These are phyloP conservation scores for Arothron firmamentum DNA, from an alignment of 2,113 vertebrate genomes.

Conservation along the genomic window DNA sequence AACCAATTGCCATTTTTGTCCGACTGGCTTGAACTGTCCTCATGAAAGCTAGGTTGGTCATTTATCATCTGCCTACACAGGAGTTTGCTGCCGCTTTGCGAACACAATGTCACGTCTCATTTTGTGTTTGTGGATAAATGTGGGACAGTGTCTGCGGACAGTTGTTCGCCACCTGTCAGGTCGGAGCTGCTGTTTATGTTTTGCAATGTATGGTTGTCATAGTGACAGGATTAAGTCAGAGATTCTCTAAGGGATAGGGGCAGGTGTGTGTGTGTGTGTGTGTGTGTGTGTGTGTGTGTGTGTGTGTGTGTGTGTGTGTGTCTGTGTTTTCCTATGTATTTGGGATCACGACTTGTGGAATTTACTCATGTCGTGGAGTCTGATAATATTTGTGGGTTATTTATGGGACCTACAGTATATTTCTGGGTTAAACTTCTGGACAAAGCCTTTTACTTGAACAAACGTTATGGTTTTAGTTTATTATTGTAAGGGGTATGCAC, in stretches of 20 bases:
- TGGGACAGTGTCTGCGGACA: constrained; percentile 16
- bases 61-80: too few species aligned
- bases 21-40: too few species aligned
- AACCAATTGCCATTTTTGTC: too few species aligned
- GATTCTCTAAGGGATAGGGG: constrained; percentile 50
- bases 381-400: background rate
- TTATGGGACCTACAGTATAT: too few species aligned
- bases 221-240: constrained; percentile 61
- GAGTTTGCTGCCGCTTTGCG: too few species aligned
- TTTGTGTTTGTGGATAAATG: constrained; percentile 6
- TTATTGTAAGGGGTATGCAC: too few species aligned
- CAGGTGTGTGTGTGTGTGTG: constrained; percentile 61
- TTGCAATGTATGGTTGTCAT: constrained; percentile 71
- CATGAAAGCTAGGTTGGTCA: too few species aligned
- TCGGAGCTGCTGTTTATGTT: constrained; percentile 58
- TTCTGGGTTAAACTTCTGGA: too few species aligned
- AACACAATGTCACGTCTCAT: background rate
- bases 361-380: background rate
- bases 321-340: constrained; percentile 34
- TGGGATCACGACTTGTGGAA: background rate
- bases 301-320: constrained; percentile 49
- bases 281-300: constrained; percentile 53
- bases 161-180: constrained; percentile 39
- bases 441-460: too few species aligned
- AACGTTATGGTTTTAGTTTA: too few species aligned